phyloP scores from a whole-genome alignment of 2,888 invertebrate genomes.

The Hypena proboscidalis region DNA sequence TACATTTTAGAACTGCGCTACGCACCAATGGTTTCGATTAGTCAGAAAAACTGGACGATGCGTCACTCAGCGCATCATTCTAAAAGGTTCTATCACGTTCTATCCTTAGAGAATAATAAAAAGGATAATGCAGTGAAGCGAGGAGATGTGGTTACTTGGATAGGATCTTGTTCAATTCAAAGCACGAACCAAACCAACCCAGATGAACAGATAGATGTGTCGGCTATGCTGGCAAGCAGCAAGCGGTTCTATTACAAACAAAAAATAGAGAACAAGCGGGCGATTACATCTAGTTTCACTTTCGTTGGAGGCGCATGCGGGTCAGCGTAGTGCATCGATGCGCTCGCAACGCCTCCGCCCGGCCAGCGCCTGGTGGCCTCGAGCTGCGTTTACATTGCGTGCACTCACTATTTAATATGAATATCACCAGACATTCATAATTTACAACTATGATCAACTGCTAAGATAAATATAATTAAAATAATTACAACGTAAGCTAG shows the following conservation, averaged over 20 bases:
- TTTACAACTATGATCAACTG: constrained; percentile 4
- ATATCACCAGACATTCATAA: constrained; percentile 29
- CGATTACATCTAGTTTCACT: constrained; percentile 73
- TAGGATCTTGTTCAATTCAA: constrained; percentile 14
- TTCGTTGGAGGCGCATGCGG: constrained; percentile 67
- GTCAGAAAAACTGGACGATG: too few species aligned
- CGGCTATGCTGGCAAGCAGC: constrained; percentile 17
- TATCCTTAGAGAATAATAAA: too few species aligned
- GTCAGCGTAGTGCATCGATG: constrained; percentile 62
- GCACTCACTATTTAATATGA: constrained; percentile 31
- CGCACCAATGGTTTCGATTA: too few species aligned
- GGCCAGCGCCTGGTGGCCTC: constrained; percentile 40
- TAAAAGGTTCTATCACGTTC: too few species aligned
- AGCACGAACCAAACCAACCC: too few species aligned
- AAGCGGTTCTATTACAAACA: constrained; percentile 46
- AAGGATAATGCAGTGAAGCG: background rate
- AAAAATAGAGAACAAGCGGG: constrained; percentile 60
- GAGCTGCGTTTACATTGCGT: constrained; percentile 44
- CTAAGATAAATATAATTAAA: background rate
- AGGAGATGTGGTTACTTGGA: background rate
- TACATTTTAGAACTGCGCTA: too few species aligned
- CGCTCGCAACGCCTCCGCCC: constrained; percentile 42
- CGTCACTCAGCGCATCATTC: too few species aligned
- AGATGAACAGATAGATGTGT: constrained; percentile 40
- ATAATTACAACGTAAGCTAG: background rate